A percentile compares a stretch with the other conserved stretches of the same genome.
phyloP scores from a whole-genome alignment of 2,888 invertebrate species.

The Selenia dentaria region DNA sequence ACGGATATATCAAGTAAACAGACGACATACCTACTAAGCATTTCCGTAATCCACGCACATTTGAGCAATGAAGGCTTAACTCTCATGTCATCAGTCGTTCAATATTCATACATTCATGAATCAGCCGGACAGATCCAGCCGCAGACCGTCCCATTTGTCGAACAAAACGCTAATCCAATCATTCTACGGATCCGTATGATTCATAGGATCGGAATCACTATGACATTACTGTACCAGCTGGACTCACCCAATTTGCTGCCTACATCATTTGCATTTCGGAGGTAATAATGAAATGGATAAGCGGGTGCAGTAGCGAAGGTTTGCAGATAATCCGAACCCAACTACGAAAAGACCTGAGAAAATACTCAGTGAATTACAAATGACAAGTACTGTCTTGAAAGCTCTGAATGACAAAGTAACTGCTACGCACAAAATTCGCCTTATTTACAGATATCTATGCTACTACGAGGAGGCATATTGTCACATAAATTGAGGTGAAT shows the following conservation, averaged over 20 bases:
- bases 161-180: constrained; percentile 36
- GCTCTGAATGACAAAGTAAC: too few species aligned
- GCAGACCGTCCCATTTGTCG: constrained; percentile 18
- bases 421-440: too few species aligned
- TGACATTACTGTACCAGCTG: constrained; percentile 39
- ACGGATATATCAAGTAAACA: too few species aligned
- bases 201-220: constrained; percentile 31
- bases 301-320: too few species aligned
- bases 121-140: constrained; percentile 4
- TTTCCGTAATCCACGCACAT: neutral
- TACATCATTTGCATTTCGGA: constrained; percentile 42
- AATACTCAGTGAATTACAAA: too few species aligned
- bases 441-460: too few species aligned
- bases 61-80: constrained; percentile 1
- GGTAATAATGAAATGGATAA: constrained; percentile 33
- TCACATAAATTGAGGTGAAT: too few species aligned
- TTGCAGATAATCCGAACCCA: too few species aligned
- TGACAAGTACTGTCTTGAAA: too few species aligned
- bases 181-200: constrained; percentile 33
- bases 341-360: too few species aligned
- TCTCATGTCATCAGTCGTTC: constrained; percentile 8
- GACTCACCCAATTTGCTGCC: constrained; percentile 40
- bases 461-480: too few species aligned
- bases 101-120: constrained; percentile 22
- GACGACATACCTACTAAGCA: neutral